Base-by-base conservation (phyloP, 2,888 invertebrate genomes). In the Bellardia bayeri region DNA sequence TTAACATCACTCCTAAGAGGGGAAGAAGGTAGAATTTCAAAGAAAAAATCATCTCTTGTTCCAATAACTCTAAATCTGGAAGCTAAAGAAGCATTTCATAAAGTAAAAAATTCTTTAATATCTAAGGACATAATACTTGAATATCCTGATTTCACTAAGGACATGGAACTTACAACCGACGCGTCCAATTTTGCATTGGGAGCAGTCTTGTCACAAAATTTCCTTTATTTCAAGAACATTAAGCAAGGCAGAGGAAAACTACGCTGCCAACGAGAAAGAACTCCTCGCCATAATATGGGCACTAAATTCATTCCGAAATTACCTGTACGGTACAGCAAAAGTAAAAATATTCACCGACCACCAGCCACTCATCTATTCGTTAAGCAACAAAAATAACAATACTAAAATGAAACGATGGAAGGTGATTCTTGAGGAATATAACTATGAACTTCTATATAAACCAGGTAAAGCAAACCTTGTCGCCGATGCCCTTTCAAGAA, bases 401-500 rank as follows among this genome's bases (percentile, higher is more conserved):
- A n/a, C n/a, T n/a, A n/a, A n/a, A n/a, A n/a, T n/a, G n/a, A n/a
- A n/a, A n/a, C n/a, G n/a, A n/a, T n/a, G n/a, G n/a, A n/a, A n/a
- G n/a, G n/a, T n/a, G n/a, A n/a, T n/a, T n/a, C n/a, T n/a, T n/a
- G n/a, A n/a, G n/a, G n/a, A n/a, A n/a, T 33, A 33, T 4, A 33
- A 33, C 33, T 33, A 33, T 33, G 33, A 33, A 33, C 33, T 33
- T 33, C 33, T 33, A 33, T 33, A 33, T 4, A 33, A 33, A 33
- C 33, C 33, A 33, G 33, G 33, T 33, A 33, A 37, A 3, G 42
- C 58, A 16, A 83, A 87, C 61, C 56, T 74, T 1, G 86, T 87
- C 9, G 86, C 80, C 2, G 86, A 84, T 61, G 78, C 84, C 40
- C n/a, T 85, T 11, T 85, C 85, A 0, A 84, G 84, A 49, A 82